phyloP scores from a whole-genome alignment of 2,113 vertebrate species.

The Daphoenositta chrysoptera region DNA sequence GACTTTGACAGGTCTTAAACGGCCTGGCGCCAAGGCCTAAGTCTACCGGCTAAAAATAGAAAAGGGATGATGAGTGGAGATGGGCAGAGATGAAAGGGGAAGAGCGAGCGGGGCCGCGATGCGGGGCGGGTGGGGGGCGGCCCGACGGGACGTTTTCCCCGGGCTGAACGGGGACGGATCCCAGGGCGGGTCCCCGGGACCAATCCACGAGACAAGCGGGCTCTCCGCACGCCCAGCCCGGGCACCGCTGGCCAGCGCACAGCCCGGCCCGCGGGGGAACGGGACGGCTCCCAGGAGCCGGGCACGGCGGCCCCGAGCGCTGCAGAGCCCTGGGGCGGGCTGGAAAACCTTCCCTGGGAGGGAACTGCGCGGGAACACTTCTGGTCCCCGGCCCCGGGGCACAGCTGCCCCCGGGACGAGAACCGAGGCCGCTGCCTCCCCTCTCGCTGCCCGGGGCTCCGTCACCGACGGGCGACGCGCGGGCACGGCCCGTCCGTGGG shows the following conservation, averaged over 20 bases:
- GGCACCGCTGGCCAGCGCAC: not conserved
- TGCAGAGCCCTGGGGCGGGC: not conserved
- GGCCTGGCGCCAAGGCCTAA: conserved; percentile 92
- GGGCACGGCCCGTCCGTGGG: not conserved
- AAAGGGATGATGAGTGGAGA: conserved; percentile 83
- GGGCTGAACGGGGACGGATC: not conserved
- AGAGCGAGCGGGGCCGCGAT: conserved; percentile 39
- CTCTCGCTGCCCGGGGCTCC: not conserved
- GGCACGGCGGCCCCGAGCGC: not conserved
- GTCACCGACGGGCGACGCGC: not conserved
- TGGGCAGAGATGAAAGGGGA: conserved; percentile 81
- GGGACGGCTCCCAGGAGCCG: not conserved
- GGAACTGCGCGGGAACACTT: not conserved
- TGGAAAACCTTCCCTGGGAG: not conserved
- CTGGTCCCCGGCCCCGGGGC: not conserved
- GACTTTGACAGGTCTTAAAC: conserved; percentile 97
- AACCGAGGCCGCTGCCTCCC: not conserved
- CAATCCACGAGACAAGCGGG: not conserved
- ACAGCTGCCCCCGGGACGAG: too few relatives aligned
- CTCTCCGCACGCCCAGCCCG: fast-evolving
- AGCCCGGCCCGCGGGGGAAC: not conserved
- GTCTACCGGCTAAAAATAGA: conserved; percentile 91
- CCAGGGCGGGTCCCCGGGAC: not conserved
- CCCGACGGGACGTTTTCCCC: not conserved
- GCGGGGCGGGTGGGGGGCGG: not conserved